Evolutionary conservation across 2,888 invertebrate genomes (phyloP), one percentile per base, ranked within the genome.

Genomic region (Xylota segnis): DNA sequence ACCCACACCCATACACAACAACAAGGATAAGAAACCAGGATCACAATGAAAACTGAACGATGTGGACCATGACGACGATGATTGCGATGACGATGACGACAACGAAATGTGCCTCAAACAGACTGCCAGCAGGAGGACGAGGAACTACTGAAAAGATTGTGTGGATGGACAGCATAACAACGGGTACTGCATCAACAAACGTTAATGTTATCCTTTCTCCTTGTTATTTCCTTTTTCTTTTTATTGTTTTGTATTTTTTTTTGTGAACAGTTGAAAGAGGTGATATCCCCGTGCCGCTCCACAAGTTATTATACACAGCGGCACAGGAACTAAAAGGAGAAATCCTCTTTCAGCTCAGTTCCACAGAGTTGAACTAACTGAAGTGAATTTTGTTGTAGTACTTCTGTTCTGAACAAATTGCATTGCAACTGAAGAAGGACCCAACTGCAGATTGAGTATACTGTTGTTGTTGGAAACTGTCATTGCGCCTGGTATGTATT

Each of bases 141-240:
- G 14, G 12, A 29, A 27, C 18, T 12, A n/a, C 43, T 45, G 54
- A 56, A 65, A 74, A 29, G 23, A 63, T 56, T 75, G 63, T 75
- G 63, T n/a, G 47, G 45, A 58, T 47, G 47, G 56, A 65, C 56
- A 58, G 32, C 43, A 58, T n/a, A 47, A 45, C 63, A 74, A 74
- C 45, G 63, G 45, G 45, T 27, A 56, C 43, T 63, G 65, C 74
- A 74, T 56, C 63, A 74, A 56, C 63, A 65, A 74, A 74, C 54
- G 40, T 66, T 75, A 65, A 58, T 58, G 56, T 65, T 75, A 45
- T 74, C 65, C 54, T 65, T 65, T 59, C 52, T 23, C 23, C 2
- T 23, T 23, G 23, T 23, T 23, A 23, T 23, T 23, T 23, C 3
- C 23, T 23, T 23, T 3, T 23, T 23, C 23, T 52, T 16, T 40